Conservation (phyloP, 2,888 invertebrate species). For the Drepana falcataria region DNA sequence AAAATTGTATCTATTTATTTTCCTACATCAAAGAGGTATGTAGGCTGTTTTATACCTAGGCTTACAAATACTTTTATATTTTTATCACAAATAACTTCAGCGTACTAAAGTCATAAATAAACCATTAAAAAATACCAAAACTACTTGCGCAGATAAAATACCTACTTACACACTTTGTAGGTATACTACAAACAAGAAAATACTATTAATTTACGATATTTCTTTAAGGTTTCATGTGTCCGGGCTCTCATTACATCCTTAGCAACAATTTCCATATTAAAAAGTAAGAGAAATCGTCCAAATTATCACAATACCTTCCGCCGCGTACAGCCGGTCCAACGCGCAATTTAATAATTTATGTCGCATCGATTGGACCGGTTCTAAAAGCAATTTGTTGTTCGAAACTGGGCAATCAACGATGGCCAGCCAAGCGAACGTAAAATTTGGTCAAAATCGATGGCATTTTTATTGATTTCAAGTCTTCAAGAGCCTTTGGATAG, state of each 20-base stretch:
- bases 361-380: constrained; percentile 43
- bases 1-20: no score
- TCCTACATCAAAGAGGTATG: no score
- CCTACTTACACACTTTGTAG: neutral
- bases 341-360: constrained; percentile 50
- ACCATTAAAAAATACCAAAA: no score
- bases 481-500: constrained; percentile 28
- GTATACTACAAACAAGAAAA: neutral
- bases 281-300: constrained; percentile 20
- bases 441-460: constrained; percentile 22
- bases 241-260: constrained; percentile 19
- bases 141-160: neutral
- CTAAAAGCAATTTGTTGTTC: constrained; percentile 34
- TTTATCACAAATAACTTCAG: no score
- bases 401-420: constrained; percentile 24
- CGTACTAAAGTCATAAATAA: no score
- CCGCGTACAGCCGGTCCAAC: constrained; percentile 56
- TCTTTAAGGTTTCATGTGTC: constrained; percentile 13
- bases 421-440: constrained; percentile 21
- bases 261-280: constrained; percentile 17
- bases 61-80: no score
- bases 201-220: neutral
- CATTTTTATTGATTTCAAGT: constrained; percentile 11
- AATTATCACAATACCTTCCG: constrained; percentile 40
- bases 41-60: no score